Base-by-base conservation (phyloP, 2,113 vertebrate species). In the Aythya baeri region DNA sequence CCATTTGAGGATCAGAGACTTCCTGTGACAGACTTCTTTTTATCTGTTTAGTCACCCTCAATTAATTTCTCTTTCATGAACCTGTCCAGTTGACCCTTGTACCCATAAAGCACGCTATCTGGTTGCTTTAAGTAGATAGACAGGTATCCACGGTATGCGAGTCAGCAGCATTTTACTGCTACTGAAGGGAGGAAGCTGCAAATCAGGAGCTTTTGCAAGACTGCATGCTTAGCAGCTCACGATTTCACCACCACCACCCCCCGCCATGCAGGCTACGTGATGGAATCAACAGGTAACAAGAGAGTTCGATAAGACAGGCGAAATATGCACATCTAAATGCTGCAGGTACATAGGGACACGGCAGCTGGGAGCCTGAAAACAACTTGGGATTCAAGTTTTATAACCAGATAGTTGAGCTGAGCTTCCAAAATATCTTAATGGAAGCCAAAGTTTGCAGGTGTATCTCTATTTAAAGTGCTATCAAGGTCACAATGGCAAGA, bases 21-120 rank as follows among this genome's bases (percentile, higher is more conserved):
- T 97, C 94, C 96, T 93, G 74, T 94, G 83, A 81, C 91, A 87
- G 94, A 87, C 54, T 82, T 78, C 94, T 91, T 94, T 96, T 94
- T 91, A 97, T 93, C 95, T 96, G 41, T 95, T 97, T 97, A 97
- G 96, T 97, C 94, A 96, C 96, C 95, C 86, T 97, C 95, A 93
- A 96, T 96, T 97, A 96, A 96, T 96, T 95, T 92, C 91, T 93
- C 94, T 95, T 93, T 96, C 94, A 95, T 84, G 91, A 95, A 87
- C 81, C 93, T 94, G 95, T 93, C 95, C 96, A 91, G 94, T 93
- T 97, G 96, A 97, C 96, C 96, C 86, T 95, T 96, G 95, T 68
- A 94, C 93, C 95, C 86, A 94, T 85, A 93, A 96, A 96, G 92
- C 49, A 88, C 83, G 31, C 93, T 91, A 77, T 96, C 90, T 93